phyloP scores from a whole-genome alignment of 2,113 vertebrate genomes.

The Leuciscus idus region DNA sequence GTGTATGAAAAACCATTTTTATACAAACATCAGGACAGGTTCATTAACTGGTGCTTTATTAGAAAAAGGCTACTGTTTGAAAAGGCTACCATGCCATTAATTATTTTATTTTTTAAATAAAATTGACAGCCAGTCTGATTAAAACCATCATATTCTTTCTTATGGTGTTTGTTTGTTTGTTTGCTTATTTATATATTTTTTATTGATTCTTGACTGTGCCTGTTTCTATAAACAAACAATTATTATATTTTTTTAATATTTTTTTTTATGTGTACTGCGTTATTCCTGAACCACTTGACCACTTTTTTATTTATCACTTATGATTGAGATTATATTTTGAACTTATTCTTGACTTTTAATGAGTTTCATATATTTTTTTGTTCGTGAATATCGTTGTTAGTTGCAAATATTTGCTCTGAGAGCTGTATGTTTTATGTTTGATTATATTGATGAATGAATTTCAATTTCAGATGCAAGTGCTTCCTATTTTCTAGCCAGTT shows the following conservation, averaged over 20 bases:
- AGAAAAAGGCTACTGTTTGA: not conserved
- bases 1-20: not conserved
- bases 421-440: not conserved
- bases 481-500: not conserved
- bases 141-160: not conserved
- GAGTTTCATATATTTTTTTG: not conserved
- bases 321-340: not conserved
- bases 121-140: not conserved
- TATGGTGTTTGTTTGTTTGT: not conserved
- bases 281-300: slow-evolving; percentile 20
- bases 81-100: slow-evolving; percentile 16
- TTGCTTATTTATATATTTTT: not conserved
- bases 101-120: not conserved
- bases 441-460: slow-evolving; percentile 6
- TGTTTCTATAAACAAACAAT: slow-evolving; percentile 4
- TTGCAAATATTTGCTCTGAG: not conserved
- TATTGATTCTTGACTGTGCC: slow-evolving; percentile 12
- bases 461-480: not conserved
- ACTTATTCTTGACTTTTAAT: slow-evolving; percentile 4
- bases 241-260: not conserved
- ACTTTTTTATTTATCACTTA: not conserved
- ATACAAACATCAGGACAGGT: not conserved
- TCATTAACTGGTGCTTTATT: slow-evolving; percentile 14
- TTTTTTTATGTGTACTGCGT: not conserved
- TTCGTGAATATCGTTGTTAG: not conserved